Conservation (phyloP, 2,888 invertebrate genomes). For the Pocota personata region DNA sequence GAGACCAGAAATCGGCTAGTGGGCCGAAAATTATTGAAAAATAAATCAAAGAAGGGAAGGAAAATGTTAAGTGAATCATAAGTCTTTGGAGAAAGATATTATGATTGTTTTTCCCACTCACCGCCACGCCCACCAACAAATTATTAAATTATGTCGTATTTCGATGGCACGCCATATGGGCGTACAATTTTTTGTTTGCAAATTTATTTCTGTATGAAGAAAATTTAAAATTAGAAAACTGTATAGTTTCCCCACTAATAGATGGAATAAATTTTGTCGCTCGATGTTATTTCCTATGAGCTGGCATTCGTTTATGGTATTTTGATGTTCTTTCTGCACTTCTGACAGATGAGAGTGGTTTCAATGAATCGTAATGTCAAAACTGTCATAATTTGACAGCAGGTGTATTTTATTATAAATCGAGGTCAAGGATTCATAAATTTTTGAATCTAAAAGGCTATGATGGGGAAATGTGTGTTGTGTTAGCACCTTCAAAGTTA, state of each 20-base stretch:
- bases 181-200: not conserved
- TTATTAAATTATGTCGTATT: slow-evolving; percentile 16
- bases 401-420: slow-evolving; percentile 21
- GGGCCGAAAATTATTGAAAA: slow-evolving; percentile 29
- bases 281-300: not conserved
- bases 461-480: not conserved
- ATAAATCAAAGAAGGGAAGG: not conserved
- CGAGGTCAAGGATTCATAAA: not conserved
- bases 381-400: slow-evolving; percentile 40
- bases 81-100: slow-evolving; percentile 1
- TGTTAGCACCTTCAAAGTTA: not conserved
- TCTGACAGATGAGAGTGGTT: slow-evolving; percentile 39
- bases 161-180: not conserved
- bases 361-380: slow-evolving; percentile 30
- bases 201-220: not conserved
- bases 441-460: not conserved
- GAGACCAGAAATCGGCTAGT: slow-evolving; percentile 16
- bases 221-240: not conserved
- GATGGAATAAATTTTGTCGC: not conserved
- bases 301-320: slow-evolving; percentile 5
- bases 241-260: not conserved
- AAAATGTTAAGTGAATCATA: slow-evolving; percentile 26
- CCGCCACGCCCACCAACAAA: too few relatives aligned
- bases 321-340: not conserved
- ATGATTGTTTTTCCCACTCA: not conserved